These are phyloP conservation scores for Tolmerus cingulatus DNA, from an alignment of 2,888 invertebrate species.

Conservation along the genomic window DNA sequence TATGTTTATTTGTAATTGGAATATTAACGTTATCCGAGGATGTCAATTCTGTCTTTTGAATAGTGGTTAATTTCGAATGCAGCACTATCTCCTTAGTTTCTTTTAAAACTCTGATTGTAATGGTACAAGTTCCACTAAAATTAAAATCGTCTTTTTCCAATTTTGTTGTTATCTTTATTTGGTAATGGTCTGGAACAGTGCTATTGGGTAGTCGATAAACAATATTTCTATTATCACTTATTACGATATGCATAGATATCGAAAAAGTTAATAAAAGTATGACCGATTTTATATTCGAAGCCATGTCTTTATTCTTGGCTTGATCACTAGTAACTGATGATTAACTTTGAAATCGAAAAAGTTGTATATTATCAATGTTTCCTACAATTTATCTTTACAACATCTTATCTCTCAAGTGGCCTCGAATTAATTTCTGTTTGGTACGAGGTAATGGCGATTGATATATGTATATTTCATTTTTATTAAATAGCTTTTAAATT, in stretches of 20 bases:
- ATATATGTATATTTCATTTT: not conserved
- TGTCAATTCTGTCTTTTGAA: not conserved
- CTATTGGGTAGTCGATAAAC: slow-evolving; percentile 67
- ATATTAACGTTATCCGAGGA: not conserved
- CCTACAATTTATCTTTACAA: not conserved
- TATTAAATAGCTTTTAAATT: not conserved
- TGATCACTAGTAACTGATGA: not conserved
- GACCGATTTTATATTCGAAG: not conserved
- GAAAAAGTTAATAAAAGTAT: not conserved
- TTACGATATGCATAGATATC: not conserved
- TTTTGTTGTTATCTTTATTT: slow-evolving; percentile 65
- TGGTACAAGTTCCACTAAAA: slow-evolving; percentile 63
- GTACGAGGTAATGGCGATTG: not conserved
- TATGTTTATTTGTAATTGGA: not conserved
- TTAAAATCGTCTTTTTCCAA: slow-evolving; percentile 60
- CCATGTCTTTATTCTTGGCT: not conserved
- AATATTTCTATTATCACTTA: slow-evolving; percentile 44
- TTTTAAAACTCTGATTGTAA: slow-evolving; percentile 63
- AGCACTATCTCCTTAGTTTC: slow-evolving; percentile 62
- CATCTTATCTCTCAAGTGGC: not conserved
- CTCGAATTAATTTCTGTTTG: not conserved
- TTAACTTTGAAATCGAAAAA: not conserved
- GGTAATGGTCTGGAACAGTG: slow-evolving; percentile 66
- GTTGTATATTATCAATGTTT: not conserved
- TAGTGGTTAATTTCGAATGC: slow-evolving; percentile 43